phyloP scores from a whole-genome alignment of 2,888 invertebrate genomes.

The Sphaerolaimus hirsutus region DNA sequence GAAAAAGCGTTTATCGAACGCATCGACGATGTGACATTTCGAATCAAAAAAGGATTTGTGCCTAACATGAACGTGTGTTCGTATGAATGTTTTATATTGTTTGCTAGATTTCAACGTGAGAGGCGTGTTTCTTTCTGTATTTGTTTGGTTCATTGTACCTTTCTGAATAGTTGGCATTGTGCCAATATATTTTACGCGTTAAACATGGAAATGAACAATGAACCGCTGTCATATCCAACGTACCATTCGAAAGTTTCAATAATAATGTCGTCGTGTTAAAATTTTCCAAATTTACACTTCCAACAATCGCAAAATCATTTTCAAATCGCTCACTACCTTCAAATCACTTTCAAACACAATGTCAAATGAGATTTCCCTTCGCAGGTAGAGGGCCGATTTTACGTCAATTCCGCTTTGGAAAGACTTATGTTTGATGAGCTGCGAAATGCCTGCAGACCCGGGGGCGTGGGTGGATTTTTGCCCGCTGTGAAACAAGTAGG shows the following conservation, averaged over 20 bases:
- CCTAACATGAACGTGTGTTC: conserved; percentile 70
- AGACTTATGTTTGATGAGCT: conserved; percentile 89
- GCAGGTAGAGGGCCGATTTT: conserved; percentile 81
- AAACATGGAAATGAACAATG: too few relatives aligned
- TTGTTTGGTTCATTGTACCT: too few relatives aligned
- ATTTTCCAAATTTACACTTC: too few relatives aligned
- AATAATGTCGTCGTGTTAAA: too few relatives aligned
- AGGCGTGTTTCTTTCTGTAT: too few relatives aligned
- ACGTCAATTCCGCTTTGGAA: conserved; percentile 71
- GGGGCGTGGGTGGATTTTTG: conserved; percentile 69
- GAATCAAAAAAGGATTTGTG: conserved; percentile 90
- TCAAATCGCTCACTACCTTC: too few relatives aligned
- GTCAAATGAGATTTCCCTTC: conserved; percentile 7
- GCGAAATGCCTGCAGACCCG: conserved; percentile 58
- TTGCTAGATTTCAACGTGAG: too few relatives aligned
- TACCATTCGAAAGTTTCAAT: not conserved
- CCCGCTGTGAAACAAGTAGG: conserved; percentile 34
- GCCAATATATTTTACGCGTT: too few relatives aligned
- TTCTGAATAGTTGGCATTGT: too few relatives aligned
- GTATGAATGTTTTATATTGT: not conserved
- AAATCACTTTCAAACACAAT: not conserved
- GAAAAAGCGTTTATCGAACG: conserved; percentile 77
- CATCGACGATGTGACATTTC: conserved; percentile 57
- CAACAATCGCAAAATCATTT: too few relatives aligned
- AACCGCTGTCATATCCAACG: not conserved